Evolutionary conservation across 2,797 vertebrate genomes (phyloP), one percentile per base, ranked within the genome.

Genomic region (Falco berigora): DNA sequence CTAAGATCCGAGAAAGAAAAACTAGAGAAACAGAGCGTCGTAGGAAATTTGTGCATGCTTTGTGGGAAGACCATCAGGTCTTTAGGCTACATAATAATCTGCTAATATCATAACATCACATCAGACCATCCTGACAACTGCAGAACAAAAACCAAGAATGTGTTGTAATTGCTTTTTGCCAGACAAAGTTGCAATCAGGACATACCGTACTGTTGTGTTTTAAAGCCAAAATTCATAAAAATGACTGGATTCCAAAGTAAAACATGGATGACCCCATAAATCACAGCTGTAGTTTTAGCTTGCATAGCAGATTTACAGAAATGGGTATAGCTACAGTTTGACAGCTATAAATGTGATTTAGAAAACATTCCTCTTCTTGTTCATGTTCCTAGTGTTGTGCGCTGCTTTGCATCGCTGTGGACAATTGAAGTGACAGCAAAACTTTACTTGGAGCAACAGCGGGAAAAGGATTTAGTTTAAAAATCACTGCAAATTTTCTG

Each of bases 151-250:
- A 78, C 27, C 61, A 89, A 50, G 23, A 62, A 79, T 1, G 28
- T 25, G n/a, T 40, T 64, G 47, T 34, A 94, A 79, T 9, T 77
- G 81, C 12, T 59, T 91, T 96, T 76, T 80, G 28, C 64, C 73
- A 75, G 64, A 44, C 63, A 67, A 75, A 36, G 34, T 40, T 88
- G 81, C n/a, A 67, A 76, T 50, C 59, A 71, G 42, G 23, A 68
- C 36, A 14, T 16, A 46, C 9, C 49, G 79, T 0, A 0, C 27
- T 11, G 10, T 0, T 64, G 17, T 17, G 30, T 36, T 63, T 81
- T 66, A 82, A 92, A 94, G 75, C 22, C 19, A 82, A 88, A 81
- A 66, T 67, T 86, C 49, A 46, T 34, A 25, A 47, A 89, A 96
- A 40, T 72, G 4, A 89, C 22, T 74, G 10, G 21, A 28, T 64